A percentile compares a stretch with the other conserved stretches of the same genome.
phyloP scores from a whole-genome alignment of 2,888 invertebrate genomes.

The Balanococcus diminutus region DNA sequence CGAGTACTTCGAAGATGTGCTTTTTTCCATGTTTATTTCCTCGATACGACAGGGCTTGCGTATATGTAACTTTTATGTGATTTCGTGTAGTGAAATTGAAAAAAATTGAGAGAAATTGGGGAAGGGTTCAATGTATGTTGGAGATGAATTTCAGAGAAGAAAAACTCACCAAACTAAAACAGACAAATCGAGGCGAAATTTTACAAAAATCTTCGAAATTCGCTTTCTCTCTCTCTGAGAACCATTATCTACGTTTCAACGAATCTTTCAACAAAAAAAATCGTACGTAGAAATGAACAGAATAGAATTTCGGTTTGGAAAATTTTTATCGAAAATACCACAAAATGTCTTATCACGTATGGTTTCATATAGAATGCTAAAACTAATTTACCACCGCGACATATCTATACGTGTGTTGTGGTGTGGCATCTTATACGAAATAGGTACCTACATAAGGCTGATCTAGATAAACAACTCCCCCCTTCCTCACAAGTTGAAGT shows the following conservation, averaged over 20 bases:
- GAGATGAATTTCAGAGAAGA: too few relatives aligned
- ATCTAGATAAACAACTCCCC: neutral
- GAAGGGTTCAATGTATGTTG: too few relatives aligned
- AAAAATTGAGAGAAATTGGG: too few relatives aligned
- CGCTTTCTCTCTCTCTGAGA: too few relatives aligned
- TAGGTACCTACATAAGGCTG: neutral
- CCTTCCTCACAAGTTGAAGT: neutral
- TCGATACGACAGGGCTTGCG: neutral
- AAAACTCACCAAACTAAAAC: too few relatives aligned
- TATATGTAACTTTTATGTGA: neutral
- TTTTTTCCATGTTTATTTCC: neutral
- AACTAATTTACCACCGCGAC: constrained; percentile 28
- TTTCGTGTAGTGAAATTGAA: neutral
- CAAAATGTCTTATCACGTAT: neutral
- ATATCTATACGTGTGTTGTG: neutral
- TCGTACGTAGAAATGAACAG: too few relatives aligned
- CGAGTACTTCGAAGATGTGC: neutral
- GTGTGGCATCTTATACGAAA: neutral
- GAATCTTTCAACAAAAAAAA: neutral
- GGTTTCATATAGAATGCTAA: neutral
- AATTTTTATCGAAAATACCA: neutral
- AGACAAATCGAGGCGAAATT: neutral
- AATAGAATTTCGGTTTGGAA: neutral
- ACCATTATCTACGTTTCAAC: neutral
- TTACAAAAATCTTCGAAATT: neutral